Evolutionary conservation across 2,888 invertebrate genomes (phyloP), one percentile per base, ranked within the genome.

Genomic region (Meiosimyza decipiens): DNA sequence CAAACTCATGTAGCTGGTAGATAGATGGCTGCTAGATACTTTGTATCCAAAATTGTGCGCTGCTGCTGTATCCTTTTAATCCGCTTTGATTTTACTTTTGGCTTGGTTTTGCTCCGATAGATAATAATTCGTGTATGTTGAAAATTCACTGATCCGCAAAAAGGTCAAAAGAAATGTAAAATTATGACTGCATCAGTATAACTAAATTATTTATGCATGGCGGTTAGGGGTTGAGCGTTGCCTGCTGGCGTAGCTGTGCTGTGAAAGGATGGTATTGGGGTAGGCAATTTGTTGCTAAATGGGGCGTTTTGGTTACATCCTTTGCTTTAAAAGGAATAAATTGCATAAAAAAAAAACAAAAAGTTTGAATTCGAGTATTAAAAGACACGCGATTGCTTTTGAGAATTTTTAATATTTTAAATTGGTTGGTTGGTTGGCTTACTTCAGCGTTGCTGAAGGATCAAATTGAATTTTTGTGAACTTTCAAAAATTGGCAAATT

Each of bases 121-220:
- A 63, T 11, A 9, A 59, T 59, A 13, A 40, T 18, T 16, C 57
- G 13, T 60, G 60, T 13, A 12, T 47, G 51, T 18, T 64, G 55
- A 40, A 74, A 68, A 71, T 65, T 65, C 69, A 74, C 64, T 74
- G 71, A 69, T 74, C 71, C 71, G 71, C 64, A 74, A 71, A 74
- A 74, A 71, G 74, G 71, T 74, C 74, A 71, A 52, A 68, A 50
- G 16, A 69, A 49, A 54, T 65, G 70, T 49, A 69, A 73, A 73
- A 67, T 67, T 73, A 71, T 67, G 57, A 59, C 13, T 55, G 62
- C 57, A 59, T 50, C 65, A 28, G 66, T 15, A 63, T 65, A 68
- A 70, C 49, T 63, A 50, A 62, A 62, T 55, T 60, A 73, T 62
- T 70, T 73, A 67, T 66, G 73, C 71, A 65, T 66, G 60, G 57